Evolutionary conservation across 53 echinoderm and acorn worm species (phyloP).

Genomic region (Apostichopus leukothele): DNA sequence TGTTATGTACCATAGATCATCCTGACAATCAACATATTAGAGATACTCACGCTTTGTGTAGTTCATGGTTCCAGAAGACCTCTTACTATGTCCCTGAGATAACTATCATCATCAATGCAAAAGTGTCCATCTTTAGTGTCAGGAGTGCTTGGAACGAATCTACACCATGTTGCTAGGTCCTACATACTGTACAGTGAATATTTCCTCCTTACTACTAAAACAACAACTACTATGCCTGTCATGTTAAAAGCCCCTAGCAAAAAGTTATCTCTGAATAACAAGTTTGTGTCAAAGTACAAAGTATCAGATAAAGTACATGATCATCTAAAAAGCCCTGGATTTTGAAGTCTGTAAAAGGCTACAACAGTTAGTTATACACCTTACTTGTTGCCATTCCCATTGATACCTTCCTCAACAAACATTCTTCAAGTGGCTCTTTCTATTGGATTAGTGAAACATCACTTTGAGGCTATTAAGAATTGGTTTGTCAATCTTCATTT

Average conservation of each 20-base stretch:
- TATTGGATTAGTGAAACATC: not conserved
- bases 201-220: no score
- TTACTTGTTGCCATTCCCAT: not conserved
- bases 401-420: conserved; percentile 12
- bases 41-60: not conserved
- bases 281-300: conserved; percentile 38
- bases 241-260: not conserved
- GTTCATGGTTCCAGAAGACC: not conserved
- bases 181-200: no score
- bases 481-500: not conserved
- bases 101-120: not conserved
- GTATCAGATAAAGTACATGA: not conserved
- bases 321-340: no score
- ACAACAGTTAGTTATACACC: not conserved
- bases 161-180: no score
- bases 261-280: not conserved
- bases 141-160: no score
- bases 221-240: not conserved
- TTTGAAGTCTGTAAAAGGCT: no score
- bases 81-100: not conserved
- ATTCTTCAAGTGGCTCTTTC: not conserved
- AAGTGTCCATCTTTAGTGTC: no score
- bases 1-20: no score
- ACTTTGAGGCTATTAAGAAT: not conserved
- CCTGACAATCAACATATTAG: no score